Percentiles rank a stretch among this genome's conserved stretches.
Conservation (phyloP, 2,113 vertebrate genomes). For the Formicarius rufipectus region DNA sequence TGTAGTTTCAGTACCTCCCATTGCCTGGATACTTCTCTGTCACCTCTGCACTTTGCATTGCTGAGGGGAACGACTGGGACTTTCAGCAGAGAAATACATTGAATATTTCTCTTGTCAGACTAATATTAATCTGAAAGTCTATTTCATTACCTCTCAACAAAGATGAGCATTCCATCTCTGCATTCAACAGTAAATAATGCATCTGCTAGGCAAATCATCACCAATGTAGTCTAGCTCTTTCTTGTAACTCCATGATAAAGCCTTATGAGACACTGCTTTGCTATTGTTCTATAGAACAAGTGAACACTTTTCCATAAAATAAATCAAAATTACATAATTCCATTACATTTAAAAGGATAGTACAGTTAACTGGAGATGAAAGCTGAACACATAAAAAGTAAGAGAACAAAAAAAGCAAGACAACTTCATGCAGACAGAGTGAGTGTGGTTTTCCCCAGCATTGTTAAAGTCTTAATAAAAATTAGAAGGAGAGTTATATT, state of each 20-base stretch:
- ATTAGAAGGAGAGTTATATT: not conserved
- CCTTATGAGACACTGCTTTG: not conserved
- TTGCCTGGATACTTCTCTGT: constrained; percentile 3
- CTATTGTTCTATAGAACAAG: not conserved
- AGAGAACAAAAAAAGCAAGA: not conserved
- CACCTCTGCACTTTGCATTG: constrained; percentile 1
- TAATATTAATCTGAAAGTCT: not conserved
- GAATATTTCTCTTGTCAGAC: not conserved
- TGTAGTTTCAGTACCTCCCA: constrained; percentile 31
- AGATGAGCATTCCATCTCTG: not conserved
- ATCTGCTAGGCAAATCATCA: not conserved
- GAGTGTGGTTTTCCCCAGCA: not conserved
- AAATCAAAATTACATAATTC: not conserved
- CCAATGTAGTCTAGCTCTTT: not conserved
- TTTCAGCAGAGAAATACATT: not conserved
- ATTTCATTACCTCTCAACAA: not conserved
- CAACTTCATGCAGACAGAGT: not conserved
- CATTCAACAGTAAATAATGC: not conserved
- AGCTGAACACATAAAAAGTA: not conserved
- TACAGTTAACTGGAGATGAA: not conserved
- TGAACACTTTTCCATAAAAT: not conserved
- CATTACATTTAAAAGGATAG: not conserved
- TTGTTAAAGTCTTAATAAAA: not conserved
- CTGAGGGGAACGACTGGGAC: not conserved
- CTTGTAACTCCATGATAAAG: not conserved